Percentiles rank a stretch among this genome's conserved stretches.
Evolutionary conservation across 2,888 invertebrate species (phyloP).

Genomic region (Matsumyia berberina): DNA sequence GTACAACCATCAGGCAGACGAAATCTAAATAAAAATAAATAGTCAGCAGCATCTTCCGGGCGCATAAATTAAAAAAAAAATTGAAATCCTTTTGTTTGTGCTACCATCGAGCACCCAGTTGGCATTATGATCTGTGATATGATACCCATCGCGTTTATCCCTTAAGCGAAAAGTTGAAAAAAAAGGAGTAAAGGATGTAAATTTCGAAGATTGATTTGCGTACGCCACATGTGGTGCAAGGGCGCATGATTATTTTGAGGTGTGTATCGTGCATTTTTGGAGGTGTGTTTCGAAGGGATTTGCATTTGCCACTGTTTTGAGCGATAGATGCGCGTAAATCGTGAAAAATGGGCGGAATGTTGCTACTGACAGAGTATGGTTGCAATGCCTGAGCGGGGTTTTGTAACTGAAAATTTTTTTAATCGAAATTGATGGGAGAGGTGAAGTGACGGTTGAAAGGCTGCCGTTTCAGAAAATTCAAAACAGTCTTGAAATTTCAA

Average conservation of each 20-base stretch:
- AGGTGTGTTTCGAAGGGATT: conserved; percentile 50
- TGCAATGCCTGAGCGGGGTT: not conserved
- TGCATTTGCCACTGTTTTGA: conserved; percentile 30
- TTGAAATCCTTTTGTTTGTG: conserved; percentile 69
- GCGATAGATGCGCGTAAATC: not conserved
- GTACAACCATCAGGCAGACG: conserved; percentile 42
- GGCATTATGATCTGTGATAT: conserved; percentile 66
- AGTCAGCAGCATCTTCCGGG: conserved; percentile 68
- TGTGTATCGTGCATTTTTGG: conserved; percentile 35
- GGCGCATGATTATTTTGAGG: conserved; percentile 36
- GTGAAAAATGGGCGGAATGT: conserved; percentile 64
- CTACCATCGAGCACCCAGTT: conserved; percentile 40
- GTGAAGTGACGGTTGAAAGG: too few species aligned
- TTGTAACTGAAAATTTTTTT: conserved; percentile 6
- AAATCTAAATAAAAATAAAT: conserved; percentile 73
- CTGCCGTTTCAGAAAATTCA: too few species aligned
- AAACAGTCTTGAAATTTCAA: too few species aligned
- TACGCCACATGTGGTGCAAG: conserved; percentile 53
- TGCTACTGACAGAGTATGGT: conserved; percentile 42
- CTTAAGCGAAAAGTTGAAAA: conserved; percentile 11
- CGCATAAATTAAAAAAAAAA: conserved; percentile 74
- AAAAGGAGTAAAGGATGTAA: conserved; percentile 59
- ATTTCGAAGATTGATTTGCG: conserved; percentile 70
- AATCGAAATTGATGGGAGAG: too few species aligned
- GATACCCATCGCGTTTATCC: conserved; percentile 60